Conservation (phyloP, 2,113 vertebrate genomes). For the Urocynchramus pylzowi region DNA sequence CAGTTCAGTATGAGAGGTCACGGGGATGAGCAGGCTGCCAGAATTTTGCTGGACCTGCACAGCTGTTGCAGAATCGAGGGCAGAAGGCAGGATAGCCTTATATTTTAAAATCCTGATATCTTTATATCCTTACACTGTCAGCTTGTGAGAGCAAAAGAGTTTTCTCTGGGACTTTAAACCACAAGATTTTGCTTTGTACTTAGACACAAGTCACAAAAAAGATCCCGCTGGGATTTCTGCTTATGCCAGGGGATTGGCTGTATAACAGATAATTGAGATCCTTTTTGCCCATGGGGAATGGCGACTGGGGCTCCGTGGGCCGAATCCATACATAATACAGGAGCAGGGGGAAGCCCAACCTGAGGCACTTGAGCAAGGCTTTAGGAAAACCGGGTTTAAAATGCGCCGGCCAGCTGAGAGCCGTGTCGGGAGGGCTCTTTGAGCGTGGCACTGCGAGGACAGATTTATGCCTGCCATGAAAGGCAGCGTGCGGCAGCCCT, state of each 20-base stretch:
- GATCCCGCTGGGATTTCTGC: neutral
- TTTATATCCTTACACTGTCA: neutral
- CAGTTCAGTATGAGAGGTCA: neutral
- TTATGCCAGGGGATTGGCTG: neutral
- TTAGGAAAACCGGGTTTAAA: neutral
- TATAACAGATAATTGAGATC: neutral
- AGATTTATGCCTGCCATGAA: constrained; percentile 60
- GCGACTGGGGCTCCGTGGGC: neutral
- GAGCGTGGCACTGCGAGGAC: neutral
- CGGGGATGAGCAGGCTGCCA: neutral
- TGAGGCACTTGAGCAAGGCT: neutral
- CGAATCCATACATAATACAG: neutral
- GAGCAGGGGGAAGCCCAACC: neutral
- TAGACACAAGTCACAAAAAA: neutral
- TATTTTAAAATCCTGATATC: neutral
- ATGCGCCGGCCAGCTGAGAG: neutral
- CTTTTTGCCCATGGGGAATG: neutral
- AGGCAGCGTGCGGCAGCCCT: constrained; percentile 1
- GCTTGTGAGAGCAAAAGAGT: neutral
- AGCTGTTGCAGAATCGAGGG: neutral
- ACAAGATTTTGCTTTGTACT: neutral
- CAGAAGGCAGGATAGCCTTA: neutral
- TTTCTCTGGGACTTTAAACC: neutral
- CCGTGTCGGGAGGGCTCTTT: neutral
- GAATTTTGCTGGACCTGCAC: neutral